Percentiles rank a stretch among this genome's conserved stretches.
These are phyloP conservation scores for Melanogrammus aeglefinus DNA, from an alignment of 2,797 vertebrate genomes.

Conservation along the genomic window DNA sequence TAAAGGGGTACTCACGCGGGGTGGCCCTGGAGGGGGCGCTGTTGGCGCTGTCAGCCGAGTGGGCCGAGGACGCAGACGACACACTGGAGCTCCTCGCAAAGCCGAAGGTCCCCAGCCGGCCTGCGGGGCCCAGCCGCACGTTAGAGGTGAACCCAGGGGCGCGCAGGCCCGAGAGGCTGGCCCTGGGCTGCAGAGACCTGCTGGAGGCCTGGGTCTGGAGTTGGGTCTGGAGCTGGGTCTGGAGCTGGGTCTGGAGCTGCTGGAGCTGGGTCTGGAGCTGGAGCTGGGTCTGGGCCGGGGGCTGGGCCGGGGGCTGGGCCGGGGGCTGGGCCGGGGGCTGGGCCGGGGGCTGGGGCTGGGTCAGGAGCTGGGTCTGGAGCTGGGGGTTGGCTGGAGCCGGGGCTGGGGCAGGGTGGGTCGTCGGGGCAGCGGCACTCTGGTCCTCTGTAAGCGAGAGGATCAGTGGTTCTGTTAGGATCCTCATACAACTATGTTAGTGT, in stretches of 20 bases:
- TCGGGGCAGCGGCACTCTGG: constrained; percentile 44
- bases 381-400: constrained; percentile 37
- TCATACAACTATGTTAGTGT: neutral
- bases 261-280: constrained; percentile 67
- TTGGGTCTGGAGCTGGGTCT: constrained; percentile 45
- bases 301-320: constrained; percentile 42
- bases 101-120: constrained; percentile 88
- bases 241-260: constrained; percentile 66
- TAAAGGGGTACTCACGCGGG: constrained; percentile 77
- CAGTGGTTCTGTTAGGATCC: neutral
- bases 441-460: constrained; percentile 46
- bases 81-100: constrained; percentile 93
- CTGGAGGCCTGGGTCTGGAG: constrained; percentile 70
- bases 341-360: constrained; percentile 54
- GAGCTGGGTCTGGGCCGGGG: constrained; percentile 68
- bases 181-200: constrained; percentile 85
- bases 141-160: constrained; percentile 84
- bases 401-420: constrained; percentile 5
- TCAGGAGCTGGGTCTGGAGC: constrained; percentile 69
- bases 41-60: constrained; percentile 81
- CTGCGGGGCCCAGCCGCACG: constrained; percentile 73
- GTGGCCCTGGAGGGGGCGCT: constrained; percentile 80
- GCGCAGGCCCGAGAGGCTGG: constrained; percentile 83
- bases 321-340: constrained; percentile 59
- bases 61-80: constrained; percentile 87